A percentile compares a stretch with the other conserved stretches of the same genome.
These are phyloP conservation scores for Lontra canadensis DNA, from an alignment of 2,113 vertebrate species.

Conservation along the genomic window DNA sequence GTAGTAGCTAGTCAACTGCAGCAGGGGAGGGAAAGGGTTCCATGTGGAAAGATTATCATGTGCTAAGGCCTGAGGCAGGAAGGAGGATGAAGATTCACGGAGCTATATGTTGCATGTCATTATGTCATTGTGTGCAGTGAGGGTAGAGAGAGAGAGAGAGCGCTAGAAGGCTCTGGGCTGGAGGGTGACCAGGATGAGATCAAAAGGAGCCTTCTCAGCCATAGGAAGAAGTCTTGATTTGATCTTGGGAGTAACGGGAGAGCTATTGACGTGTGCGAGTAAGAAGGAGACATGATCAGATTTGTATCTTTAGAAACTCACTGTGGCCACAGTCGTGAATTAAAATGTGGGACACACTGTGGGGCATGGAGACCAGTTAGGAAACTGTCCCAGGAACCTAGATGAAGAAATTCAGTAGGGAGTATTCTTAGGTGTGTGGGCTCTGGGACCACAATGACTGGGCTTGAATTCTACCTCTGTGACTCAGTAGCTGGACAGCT, in stretches of 20 bases:
- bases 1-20: neutral
- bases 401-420: neutral
- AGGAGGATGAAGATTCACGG: neutral
- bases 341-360: neutral
- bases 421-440: neutral
- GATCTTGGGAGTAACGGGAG: neutral
- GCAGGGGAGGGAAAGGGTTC: neutral
- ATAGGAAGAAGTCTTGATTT: neutral
- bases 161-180: neutral
- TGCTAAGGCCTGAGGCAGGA: neutral
- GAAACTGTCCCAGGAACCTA: neutral
- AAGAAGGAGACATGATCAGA: neutral
- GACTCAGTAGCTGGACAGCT: neutral
- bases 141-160: neutral
- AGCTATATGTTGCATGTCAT: neutral
- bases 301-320: neutral
- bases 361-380: neutral
- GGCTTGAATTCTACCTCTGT: neutral
- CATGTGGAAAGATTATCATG: neutral
- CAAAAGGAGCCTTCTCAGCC: neutral
- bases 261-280: neutral
- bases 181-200: neutral
- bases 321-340: neutral
- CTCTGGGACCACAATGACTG: neutral
- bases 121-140: neutral